A percentile compares a stretch with the other conserved stretches of the same genome.
These are phyloP conservation scores for Sinosuthora webbiana DNA, from an alignment of 2,113 vertebrate genomes.

Conservation along the genomic window DNA sequence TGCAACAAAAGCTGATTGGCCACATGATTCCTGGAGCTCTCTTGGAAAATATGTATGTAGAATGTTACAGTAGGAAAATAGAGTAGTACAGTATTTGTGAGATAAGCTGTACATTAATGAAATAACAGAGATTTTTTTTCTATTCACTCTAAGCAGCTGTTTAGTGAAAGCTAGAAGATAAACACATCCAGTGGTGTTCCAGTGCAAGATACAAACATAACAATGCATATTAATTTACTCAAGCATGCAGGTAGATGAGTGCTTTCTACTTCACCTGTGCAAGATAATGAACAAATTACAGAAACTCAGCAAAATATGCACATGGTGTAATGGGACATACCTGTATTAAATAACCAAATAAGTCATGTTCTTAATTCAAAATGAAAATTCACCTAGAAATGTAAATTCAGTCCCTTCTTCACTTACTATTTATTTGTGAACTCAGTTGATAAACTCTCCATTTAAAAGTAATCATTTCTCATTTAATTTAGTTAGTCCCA, in stretches of 20 bases:
- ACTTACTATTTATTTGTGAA: neutral
- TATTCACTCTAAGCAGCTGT: neutral
- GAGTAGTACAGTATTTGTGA: neutral
- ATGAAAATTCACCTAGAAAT: neutral
- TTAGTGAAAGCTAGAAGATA: neutral
- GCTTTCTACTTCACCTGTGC: neutral
- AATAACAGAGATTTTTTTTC: neutral
- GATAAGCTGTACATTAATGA: neutral
- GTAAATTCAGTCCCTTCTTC: neutral
- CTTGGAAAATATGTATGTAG: neutral
- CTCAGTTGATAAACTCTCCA: neutral
- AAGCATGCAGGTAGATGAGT: neutral
- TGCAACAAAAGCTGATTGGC: neutral
- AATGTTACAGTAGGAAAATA: neutral
- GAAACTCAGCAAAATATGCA: neutral
- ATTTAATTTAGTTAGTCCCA: neutral
- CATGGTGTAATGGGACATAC: neutral
- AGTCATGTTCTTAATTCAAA: neutral
- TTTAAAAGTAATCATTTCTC: neutral
- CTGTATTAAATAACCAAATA: neutral
- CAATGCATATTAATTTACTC: neutral
- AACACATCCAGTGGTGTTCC: neutral
- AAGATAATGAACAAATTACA: neutral
- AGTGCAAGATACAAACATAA: rapidly evolving
- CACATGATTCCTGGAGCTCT: neutral